A percentile compares a stretch with the other conserved stretches of the same genome.
These are phyloP conservation scores for Chironomus striatipennis DNA, from an alignment of 1,140 invertebrate species.

Conservation along the genomic window DNA sequence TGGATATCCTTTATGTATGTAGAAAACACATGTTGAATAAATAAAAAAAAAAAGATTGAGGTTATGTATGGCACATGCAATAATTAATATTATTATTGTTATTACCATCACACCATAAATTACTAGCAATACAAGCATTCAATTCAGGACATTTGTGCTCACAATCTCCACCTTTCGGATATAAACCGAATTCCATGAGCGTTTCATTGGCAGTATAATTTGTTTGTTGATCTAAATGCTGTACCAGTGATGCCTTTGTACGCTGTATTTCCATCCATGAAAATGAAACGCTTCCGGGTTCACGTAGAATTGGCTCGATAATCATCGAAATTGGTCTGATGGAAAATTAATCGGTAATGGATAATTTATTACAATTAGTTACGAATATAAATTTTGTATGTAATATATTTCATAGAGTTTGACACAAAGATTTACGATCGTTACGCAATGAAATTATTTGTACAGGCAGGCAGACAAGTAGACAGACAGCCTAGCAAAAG, in stretches of 20 bases:
- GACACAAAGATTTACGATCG: constrained; percentile 30
- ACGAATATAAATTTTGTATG: not conserved
- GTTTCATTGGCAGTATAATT: constrained; percentile 49
- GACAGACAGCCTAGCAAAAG: constrained; percentile 21
- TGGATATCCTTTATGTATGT: constrained; percentile 35
- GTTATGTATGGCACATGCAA: constrained; percentile 21
- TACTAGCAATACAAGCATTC: constrained; percentile 76
- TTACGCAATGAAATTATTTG: no score
- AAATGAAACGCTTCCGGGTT: constrained; percentile 57
- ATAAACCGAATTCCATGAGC: constrained; percentile 37
- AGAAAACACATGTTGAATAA: not conserved
- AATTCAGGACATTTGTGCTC: constrained; percentile 75
- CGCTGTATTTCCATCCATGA: constrained; percentile 65
- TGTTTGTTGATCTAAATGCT: constrained; percentile 46
- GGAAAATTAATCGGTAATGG: constrained; percentile 3
- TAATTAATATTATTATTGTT: constrained; percentile 25
- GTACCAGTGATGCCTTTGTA: constrained; percentile 51
- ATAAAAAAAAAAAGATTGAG: constrained; percentile 16
- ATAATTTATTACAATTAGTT: constrained; percentile 10
- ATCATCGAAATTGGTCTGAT: constrained; percentile 43
- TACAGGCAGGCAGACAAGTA: no score
- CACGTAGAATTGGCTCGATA: constrained; percentile 61
- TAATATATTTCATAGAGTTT: constrained; percentile 29
- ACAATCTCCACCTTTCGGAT: constrained; percentile 48
- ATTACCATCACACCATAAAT: constrained; percentile 80